Base-by-base conservation (phyloP, 2,113 vertebrate species). In the Ursus arctos region DNA sequence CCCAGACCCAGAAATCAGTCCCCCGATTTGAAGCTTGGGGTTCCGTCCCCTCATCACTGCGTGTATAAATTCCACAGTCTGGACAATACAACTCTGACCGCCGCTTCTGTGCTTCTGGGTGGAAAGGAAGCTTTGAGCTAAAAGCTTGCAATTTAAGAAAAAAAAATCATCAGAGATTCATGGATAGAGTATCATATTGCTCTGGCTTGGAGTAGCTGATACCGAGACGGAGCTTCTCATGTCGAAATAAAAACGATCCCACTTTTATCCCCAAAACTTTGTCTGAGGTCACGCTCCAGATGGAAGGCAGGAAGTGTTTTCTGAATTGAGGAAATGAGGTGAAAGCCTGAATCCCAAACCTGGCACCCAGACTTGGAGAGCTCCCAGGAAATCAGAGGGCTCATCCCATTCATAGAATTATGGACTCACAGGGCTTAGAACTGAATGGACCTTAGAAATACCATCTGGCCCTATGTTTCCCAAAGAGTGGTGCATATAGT, bases 181-280 rank as follows among this genome's bases (percentile, higher is more conserved):
- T 55, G 51, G 33, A 21, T 47, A 61, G 49, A 85, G 18, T 88
- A n/a, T 57, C 55, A 53, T 80, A 40, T 43, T 63, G 26, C 40
- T 96, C 53, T 92, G 40, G 12, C 61, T 16, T 85, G 74, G 26
- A 55, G 18, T 74, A 21, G 53, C n/a, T 36, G 43, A 53, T 16
- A 65, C 11, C 2, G 22, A 33, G n/a, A 67, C 1, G 87, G 14
- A 92, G 28, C 9, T n/a, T 84, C 22, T 72, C 19, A 15, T 67
- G 61, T 28, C 87, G 57, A 80, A 92, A 92, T 87, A 11, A 90
- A 92, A 95, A 55, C 72, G 40, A 83, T 72, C 22, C 22, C 22
- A 81, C 14, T 65, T 83, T 69, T 88, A 72, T 65, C 18, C 59
- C 36, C 33, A 26, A 26, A 86, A 67, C 9, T 69, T 71, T 85